Percentiles rank a stretch among this genome's conserved stretches.
Evolutionary conservation across 2,888 invertebrate species (phyloP).

Genomic region (Ferrisia virgata): DNA sequence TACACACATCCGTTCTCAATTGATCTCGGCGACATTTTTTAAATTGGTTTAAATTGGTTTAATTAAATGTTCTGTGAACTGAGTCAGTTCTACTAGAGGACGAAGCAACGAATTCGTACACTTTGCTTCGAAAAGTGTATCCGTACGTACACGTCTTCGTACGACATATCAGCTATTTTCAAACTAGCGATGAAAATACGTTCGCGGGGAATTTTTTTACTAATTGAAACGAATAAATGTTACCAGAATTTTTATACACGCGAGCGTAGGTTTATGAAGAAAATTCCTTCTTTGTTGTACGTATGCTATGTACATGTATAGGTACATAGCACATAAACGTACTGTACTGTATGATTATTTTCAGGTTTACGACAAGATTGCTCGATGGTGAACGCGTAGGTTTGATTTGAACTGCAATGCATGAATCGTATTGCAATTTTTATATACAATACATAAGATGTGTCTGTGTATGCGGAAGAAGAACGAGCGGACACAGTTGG

Average conservation of each 20-base stretch:
- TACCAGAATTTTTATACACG: neutral
- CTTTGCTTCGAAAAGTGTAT: neutral
- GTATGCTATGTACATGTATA: no score
- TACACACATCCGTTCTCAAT: constrained; percentile 36
- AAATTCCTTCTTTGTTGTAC: neutral
- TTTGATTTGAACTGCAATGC: no score
- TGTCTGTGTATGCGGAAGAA: no score
- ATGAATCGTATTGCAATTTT: no score
- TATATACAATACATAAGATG: no score
- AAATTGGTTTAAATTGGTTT: constrained; percentile 47
- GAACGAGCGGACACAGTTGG: no score
- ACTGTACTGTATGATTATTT: no score
- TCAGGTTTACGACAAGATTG: no score
- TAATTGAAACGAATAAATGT: neutral
- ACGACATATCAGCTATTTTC: neutral
- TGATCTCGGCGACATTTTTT: constrained; percentile 36
- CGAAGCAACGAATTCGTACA: neutral
- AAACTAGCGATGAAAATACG: neutral
- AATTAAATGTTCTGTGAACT: constrained; percentile 46
- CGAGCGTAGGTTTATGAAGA: neutral
- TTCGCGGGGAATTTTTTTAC: neutral
- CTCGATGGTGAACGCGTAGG: no score
- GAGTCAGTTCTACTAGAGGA: neutral
- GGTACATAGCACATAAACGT: no score
- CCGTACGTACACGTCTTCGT: neutral